phyloP scores from a whole-genome alignment of 1,140 invertebrate genomes.

The Holotrichia oblita region DNA sequence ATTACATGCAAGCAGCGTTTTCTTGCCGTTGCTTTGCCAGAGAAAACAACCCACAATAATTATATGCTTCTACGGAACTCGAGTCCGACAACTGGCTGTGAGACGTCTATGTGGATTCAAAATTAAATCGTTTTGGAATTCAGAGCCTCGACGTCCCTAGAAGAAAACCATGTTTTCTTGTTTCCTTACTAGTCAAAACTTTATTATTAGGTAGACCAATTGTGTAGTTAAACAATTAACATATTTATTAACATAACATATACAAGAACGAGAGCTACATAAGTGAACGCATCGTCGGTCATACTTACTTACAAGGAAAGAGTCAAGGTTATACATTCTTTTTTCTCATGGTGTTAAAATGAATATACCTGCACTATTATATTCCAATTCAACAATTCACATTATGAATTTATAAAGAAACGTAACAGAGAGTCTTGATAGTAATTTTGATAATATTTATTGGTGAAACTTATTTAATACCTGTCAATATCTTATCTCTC shows the following conservation, averaged over 20 bases:
- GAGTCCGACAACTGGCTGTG: neutral
- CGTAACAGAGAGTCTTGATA: too few species aligned
- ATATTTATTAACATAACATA: slow-evolving; percentile 17
- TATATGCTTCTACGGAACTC: slow-evolving; percentile 29
- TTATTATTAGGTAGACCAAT: neutral
- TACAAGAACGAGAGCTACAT: neutral
- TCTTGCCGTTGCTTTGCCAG: neutral
- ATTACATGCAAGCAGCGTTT: slow-evolving; percentile 27
- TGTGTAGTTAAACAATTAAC: slow-evolving; percentile 31
- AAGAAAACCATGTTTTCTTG: slow-evolving; percentile 1
- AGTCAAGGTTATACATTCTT: slow-evolving; percentile 15
- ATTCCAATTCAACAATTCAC: too few species aligned
- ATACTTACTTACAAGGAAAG: neutral
- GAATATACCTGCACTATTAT: too few species aligned
- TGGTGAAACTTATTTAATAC: too few species aligned
- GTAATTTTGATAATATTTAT: too few species aligned
- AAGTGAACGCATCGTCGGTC: slow-evolving; percentile 15
- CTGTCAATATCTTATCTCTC: too few species aligned
- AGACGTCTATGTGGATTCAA: slow-evolving; percentile 7
- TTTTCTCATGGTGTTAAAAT: neutral
- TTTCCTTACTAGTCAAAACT: neutral
- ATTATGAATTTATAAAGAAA: too few species aligned
- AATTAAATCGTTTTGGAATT: slow-evolving; percentile 26
- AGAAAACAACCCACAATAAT: slow-evolving; percentile 36
- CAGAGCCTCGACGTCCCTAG: neutral